Base-by-base conservation (phyloP, 2,113 vertebrate species). In the Argyrosomus japonicus region DNA sequence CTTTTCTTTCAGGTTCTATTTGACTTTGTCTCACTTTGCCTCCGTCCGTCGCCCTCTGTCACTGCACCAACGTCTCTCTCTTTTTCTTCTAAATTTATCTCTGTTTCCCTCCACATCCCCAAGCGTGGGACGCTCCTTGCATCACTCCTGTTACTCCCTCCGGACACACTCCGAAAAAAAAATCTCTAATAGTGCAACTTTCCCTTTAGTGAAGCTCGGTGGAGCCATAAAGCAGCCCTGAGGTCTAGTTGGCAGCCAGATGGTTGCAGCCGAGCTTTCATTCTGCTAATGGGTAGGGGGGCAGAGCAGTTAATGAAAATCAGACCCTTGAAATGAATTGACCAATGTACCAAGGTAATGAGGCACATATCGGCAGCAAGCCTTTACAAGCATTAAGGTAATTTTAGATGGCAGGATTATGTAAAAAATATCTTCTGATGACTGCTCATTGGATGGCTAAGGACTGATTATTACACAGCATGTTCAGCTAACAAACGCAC, bases 321-420 rank as follows among this genome's bases (percentile, higher is more conserved):
- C 93, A 93, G 79, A 86, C 78, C 91, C 92, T 93, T 93, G 94
- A 94, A 95, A 95, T 94, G 90, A 92, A 95, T 93, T 94, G 94
- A 94, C 93, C 94, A 92, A 91, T 91, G 89, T 93, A 90, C 89
- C 82, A 89, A 93, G 92, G 91, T 91, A 94, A 95, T 94, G 93
- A 95, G 89, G 92, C 89, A 81, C 87, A 89, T 82, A 88, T 91
- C 86, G 50, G 75, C 83, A 61, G 86, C 71, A 32, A 77, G 90
- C 86, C 85, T 90, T 89, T 90, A 94, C 93, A 90, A 77, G 93
- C 94, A 92, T 88, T 87, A 91, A 87, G 89, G 92, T 93, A 85
- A 91, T 92, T 86, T 93, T 71, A 84, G 87, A 91, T 91, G 90
- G 87, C 93, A 89, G 89, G 88, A 92, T 93, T 92, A 93, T 90